Percentiles rank a stretch among this genome's conserved stretches.
phyloP scores from a whole-genome alignment of 2,113 vertebrate species.

The Microtus ochrogaster region DNA sequence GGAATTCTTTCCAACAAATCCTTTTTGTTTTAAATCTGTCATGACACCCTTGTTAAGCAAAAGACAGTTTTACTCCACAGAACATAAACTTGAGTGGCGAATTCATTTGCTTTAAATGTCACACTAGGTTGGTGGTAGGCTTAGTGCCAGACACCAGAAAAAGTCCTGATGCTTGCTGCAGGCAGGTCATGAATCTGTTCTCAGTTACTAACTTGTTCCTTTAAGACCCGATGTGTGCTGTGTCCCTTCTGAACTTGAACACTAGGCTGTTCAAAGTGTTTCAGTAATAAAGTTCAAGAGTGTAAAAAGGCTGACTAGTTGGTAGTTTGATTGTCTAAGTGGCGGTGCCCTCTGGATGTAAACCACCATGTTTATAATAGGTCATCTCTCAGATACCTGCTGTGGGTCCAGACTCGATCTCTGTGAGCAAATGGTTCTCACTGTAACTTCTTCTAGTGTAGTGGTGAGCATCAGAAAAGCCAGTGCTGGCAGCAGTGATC shows the following conservation, averaged over 20 bases:
- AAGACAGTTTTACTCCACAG: constrained; percentile 3
- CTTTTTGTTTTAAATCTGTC: constrained; percentile 26
- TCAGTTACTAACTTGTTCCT: background rate
- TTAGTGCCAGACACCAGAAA: background rate
- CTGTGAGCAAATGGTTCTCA: background rate
- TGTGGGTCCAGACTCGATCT: background rate
- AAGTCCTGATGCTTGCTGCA: background rate
- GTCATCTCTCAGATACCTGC: background rate
- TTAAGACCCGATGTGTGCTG: background rate
- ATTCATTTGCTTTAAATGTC: constrained; percentile 30
- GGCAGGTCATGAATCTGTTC: background rate
- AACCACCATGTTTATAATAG: background rate
- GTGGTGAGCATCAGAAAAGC: background rate
- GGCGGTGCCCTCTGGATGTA: background rate
- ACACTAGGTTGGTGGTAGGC: background rate
- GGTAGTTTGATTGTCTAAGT: background rate
- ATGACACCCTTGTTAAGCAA: background rate
- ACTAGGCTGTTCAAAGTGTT: background rate
- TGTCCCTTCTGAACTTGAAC: background rate
- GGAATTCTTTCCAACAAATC: background rate
- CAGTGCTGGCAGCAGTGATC: constrained; percentile 8
- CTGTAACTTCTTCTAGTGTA: background rate
- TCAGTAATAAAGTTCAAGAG: background rate
- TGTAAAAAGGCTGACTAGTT: background rate
- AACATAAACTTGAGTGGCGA: background rate